These are phyloP conservation scores for Drosophila orosa DNA, from an alignment of 1,140 invertebrate genomes.

Conservation along the genomic window DNA sequence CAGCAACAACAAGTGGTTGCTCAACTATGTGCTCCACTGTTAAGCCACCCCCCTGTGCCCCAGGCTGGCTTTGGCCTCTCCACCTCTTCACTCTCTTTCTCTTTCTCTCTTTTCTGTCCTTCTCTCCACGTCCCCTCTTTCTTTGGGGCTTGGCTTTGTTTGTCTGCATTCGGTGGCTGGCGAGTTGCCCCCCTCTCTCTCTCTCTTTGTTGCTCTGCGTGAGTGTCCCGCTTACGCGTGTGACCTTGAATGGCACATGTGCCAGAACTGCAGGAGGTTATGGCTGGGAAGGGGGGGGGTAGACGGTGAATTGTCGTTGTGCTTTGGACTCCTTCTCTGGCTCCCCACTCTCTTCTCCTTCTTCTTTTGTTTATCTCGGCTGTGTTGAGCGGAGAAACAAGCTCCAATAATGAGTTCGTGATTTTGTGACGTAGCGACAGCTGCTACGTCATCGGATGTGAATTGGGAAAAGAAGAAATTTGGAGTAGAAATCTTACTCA, in stretches of 20 bases:
- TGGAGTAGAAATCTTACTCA: background rate
- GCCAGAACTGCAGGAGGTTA: constrained; percentile 62
- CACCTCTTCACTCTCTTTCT: background rate
- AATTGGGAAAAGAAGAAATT: background rate
- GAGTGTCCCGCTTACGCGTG: constrained; percentile 45
- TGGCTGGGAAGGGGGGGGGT: background rate
- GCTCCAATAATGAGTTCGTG: constrained; percentile 21
- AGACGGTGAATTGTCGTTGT: constrained; percentile 18
- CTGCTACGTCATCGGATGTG: constrained; percentile 12
- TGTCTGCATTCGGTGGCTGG: constrained; percentile 34
- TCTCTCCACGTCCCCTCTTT: background rate
- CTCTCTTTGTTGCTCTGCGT: constrained; percentile 8
- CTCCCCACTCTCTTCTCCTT: background rate
- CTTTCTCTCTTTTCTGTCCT: background rate
- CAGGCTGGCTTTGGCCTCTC: background rate
- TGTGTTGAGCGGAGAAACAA: constrained; percentile 11
- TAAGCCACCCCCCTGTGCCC: constrained; percentile 12
- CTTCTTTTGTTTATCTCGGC: constrained; percentile 10
- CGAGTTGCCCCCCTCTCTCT: background rate
- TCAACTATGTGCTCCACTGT: constrained; percentile 67
- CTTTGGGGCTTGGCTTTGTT: constrained; percentile 58
- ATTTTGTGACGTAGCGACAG: constrained; percentile 31
- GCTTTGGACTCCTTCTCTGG: constrained; percentile 7
- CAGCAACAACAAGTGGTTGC: constrained; percentile 77
- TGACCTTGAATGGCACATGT: constrained; percentile 70